Percentiles rank a stretch among this genome's conserved stretches.
phyloP scores from a whole-genome alignment of 2,888 invertebrate species.

The Eupithecia vulgata region DNA sequence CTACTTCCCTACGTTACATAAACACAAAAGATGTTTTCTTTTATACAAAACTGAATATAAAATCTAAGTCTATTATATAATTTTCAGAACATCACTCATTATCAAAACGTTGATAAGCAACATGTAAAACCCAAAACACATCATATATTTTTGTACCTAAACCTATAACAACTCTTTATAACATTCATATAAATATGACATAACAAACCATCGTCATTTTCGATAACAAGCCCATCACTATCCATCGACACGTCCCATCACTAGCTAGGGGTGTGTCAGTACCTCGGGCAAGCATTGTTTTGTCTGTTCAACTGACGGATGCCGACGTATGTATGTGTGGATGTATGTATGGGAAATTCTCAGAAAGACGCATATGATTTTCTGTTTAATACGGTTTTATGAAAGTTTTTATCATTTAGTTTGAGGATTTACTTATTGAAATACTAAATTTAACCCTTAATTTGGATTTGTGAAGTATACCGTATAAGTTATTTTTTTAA shows the following conservation, averaged over 20 bases:
- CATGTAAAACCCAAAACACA: no score
- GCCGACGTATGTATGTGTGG: slow-evolving; percentile 60
- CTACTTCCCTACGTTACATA: no score
- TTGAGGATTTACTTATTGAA: background rate
- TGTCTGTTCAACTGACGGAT: slow-evolving; percentile 78
- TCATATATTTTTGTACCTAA: no score
- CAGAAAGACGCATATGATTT: slow-evolving; percentile 45
- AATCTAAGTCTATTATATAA: no score
- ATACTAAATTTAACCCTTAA: background rate
- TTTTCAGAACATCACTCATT: no score
- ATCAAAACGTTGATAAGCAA: no score
- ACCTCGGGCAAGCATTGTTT: slow-evolving; percentile 79
- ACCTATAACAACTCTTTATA: background rate
- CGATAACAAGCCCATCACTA: slow-evolving; percentile 46
- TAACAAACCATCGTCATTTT: slow-evolving; percentile 13
- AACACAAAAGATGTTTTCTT: background rate
- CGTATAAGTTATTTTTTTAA: background rate
- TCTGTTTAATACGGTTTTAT: slow-evolving; percentile 36
- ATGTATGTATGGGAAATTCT: slow-evolving; percentile 62
- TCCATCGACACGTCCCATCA: slow-evolving; percentile 55
- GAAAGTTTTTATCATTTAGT: slow-evolving; percentile 3
- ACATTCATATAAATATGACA: background rate
- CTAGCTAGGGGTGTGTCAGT: slow-evolving; percentile 77
- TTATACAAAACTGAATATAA: no score
- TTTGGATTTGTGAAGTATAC: no score